Evolutionary conservation across 2,113 vertebrate genomes (phyloP).

Genomic region (Sakesphorus luctuosus): DNA sequence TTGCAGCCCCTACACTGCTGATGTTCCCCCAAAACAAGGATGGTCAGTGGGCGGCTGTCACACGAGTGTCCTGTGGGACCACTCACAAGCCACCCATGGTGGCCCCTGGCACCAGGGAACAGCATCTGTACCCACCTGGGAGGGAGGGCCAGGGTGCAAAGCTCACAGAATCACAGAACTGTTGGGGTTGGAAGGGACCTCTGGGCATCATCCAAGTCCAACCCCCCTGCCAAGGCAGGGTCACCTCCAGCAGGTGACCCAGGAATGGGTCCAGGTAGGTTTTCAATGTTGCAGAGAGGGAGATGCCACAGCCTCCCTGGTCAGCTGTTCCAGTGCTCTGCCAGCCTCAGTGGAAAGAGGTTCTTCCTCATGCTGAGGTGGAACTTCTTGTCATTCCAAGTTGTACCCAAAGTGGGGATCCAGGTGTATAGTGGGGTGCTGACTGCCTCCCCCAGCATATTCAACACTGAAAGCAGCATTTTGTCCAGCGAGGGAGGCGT

Average conservation of each 20-base stretch:
- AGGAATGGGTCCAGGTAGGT: neutral
- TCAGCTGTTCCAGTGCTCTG: neutral
- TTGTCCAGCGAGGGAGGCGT: rapidly evolving
- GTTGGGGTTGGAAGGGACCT: neutral
- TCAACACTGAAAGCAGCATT: rapidly evolving
- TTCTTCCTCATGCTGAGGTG: neutral
- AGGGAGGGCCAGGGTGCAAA: neutral
- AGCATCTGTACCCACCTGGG: neutral
- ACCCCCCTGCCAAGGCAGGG: neutral
- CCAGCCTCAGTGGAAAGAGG: neutral
- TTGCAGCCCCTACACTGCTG: neutral
- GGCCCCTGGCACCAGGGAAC: rapidly evolving
- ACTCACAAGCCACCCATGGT: rapidly evolving
- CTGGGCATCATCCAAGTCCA: neutral
- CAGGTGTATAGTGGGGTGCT: rapidly evolving
- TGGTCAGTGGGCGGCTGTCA: rapidly evolving
- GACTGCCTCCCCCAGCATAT: no score
- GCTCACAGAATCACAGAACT: neutral
- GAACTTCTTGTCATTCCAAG: neutral
- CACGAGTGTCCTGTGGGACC: neutral
- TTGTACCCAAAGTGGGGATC: neutral
- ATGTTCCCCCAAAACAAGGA: neutral
- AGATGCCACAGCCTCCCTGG: neutral
- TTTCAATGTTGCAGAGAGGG: neutral
- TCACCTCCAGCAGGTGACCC: neutral